These are phyloP conservation scores for Eretmocerus hayati DNA, from an alignment of 2,888 invertebrate genomes.

Conservation along the genomic window DNA sequence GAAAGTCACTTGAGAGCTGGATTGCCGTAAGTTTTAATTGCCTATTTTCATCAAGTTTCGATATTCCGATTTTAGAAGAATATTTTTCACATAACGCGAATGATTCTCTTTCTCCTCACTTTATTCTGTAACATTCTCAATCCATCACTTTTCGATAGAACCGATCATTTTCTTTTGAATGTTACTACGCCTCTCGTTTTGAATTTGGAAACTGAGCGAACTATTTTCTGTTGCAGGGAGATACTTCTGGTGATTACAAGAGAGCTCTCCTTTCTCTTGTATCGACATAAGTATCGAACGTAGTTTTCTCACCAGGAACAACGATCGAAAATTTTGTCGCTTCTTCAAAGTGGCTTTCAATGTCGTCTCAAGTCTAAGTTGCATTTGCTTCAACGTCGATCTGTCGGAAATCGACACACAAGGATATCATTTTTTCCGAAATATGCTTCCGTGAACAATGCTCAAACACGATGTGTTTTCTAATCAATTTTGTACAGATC, in stretches of 20 bases:
- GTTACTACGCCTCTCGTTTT: too few relatives aligned
- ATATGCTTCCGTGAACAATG: conserved; percentile 10
- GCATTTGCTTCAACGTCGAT: conserved; percentile 17
- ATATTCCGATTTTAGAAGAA: too few relatives aligned
- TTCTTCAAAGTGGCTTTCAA: conserved; percentile 1
- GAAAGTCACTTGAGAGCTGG: conserved; percentile 76
- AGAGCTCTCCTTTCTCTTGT: conserved; percentile 80
- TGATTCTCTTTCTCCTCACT: conserved; percentile 12
- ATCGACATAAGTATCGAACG: conserved; percentile 50
- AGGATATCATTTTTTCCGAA: conserved; percentile 14
- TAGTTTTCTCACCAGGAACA: background rate
- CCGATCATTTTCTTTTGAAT: too few relatives aligned
- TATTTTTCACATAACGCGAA: too few relatives aligned
- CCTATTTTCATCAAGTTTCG: conserved; percentile 28
- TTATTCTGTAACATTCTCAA: background rate
- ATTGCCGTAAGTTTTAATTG: conserved; percentile 70
- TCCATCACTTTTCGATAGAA: too few relatives aligned
- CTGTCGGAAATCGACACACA: conserved; percentile 8
- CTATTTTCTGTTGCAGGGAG: conserved; percentile 63
- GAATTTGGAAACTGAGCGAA: too few relatives aligned
- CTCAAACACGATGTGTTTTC: conserved; percentile 21
- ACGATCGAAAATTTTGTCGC: too few relatives aligned
- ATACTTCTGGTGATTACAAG: conserved; percentile 91
- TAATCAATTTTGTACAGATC: conserved; percentile 10
- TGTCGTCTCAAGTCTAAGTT: conserved; percentile 9